Conservation (phyloP, 2,113 vertebrate genomes). For the Leptobrachium ailaonicum region DNA sequence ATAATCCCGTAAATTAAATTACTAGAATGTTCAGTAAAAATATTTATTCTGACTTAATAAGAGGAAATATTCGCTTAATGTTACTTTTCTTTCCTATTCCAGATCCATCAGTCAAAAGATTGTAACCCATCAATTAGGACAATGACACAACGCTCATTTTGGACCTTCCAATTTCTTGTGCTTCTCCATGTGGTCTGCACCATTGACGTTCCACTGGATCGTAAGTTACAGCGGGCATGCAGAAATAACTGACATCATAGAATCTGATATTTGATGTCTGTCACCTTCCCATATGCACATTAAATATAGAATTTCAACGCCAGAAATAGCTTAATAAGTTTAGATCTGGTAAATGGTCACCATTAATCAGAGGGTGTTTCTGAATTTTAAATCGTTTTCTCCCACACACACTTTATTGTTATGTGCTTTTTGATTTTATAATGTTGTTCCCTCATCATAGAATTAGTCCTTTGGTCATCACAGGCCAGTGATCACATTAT, state of each 20-base stretch:
- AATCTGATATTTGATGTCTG: too few relatives aligned
- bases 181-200: not conserved
- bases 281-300: too few relatives aligned
- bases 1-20: too few relatives aligned
- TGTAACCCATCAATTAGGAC: not conserved
- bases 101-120: not conserved
- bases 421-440: too few relatives aligned
- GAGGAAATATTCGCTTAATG: not conserved
- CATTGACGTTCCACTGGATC: constrained; percentile 42
- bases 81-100: not conserved
- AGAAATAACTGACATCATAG: too few relatives aligned
- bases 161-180: not conserved
- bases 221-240: constrained; percentile 16
- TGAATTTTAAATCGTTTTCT: too few relatives aligned
- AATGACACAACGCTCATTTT: not conserved
- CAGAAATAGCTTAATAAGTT: too few relatives aligned
- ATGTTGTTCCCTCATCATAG: not conserved
- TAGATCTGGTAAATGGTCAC: too few relatives aligned
- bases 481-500: not conserved
- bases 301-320: too few relatives aligned
- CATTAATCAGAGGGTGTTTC: too few relatives aligned
- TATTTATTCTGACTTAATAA: too few relatives aligned
- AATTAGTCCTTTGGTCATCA: not conserved
- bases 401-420: not conserved
- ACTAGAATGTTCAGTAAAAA: too few relatives aligned